Evolutionary conservation across 1,140 invertebrate species (phyloP).

Genomic region (Magallana angulata): DNA sequence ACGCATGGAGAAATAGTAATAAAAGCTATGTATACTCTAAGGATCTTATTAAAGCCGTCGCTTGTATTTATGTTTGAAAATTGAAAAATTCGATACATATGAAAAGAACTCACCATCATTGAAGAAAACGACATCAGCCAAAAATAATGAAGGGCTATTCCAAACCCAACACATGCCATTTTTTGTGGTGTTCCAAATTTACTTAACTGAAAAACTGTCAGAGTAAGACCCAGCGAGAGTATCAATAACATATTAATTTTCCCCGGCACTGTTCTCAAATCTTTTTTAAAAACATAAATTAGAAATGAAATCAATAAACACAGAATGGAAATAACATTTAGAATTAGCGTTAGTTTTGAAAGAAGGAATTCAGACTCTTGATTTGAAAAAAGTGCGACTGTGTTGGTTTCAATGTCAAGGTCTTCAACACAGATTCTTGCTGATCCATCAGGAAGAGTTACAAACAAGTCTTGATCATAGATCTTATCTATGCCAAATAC

Average conservation of each 20-base stretch:
- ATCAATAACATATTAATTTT: not conserved
- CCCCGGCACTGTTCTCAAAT: not conserved
- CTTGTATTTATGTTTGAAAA: not conserved
- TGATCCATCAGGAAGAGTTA: not conserved
- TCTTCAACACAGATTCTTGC: not conserved
- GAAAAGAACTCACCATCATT: not conserved
- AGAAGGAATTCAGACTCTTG: not conserved
- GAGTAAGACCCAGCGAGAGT: not conserved
- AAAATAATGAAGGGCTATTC: not conserved
- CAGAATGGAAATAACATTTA: not conserved
- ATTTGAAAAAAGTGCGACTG: not conserved
- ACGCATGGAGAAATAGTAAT: not conserved
- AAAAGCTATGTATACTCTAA: not conserved
- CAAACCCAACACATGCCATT: not conserved
- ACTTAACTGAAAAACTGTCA: slow-evolving; percentile 23
- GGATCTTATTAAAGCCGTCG: not conserved
- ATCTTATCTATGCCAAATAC: not conserved
- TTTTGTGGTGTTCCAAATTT: not conserved
- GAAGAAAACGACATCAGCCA: not conserved
- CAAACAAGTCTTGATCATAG: not conserved
- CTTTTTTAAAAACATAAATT: not conserved
- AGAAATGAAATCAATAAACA: not conserved
- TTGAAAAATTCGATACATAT: not conserved
- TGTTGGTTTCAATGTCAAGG: not conserved
- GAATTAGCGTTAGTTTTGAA: not conserved